These are phyloP conservation scores for Drosophila simulans DNA, from an alignment of 1,140 invertebrate species.

Conservation along the genomic window DNA sequence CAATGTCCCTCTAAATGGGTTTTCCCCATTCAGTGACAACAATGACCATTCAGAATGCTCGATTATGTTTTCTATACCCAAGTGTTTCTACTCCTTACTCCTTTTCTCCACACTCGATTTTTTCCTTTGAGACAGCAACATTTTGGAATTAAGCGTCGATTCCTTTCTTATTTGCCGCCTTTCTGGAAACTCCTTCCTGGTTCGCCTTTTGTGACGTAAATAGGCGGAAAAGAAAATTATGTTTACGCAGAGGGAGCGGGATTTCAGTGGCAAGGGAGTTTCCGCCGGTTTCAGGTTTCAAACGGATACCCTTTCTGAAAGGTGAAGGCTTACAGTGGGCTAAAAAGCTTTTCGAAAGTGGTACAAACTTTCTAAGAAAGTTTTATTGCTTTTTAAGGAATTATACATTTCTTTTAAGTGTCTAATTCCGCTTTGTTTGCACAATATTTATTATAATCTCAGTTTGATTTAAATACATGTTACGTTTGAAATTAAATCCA, in stretches of 20 bases:
- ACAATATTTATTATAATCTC: too few species aligned
- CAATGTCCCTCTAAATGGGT: conserved; percentile 62
- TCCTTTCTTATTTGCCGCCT: conserved; percentile 54
- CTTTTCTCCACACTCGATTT: conserved; percentile 12
- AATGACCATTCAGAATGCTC: conserved; percentile 42
- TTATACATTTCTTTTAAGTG: background rate
- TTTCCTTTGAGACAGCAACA: conserved; percentile 53
- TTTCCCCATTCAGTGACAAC: conserved; percentile 39
- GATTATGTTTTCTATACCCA: conserved; percentile 30
- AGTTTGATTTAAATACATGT: too few species aligned
- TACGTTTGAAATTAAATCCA: too few species aligned
- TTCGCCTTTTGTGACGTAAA: conserved; percentile 71
- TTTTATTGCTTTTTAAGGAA: background rate
- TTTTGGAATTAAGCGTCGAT: conserved; percentile 66
- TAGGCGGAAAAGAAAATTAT: conserved; percentile 83
- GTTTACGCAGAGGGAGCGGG: conserved; percentile 64
- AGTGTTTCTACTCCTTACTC: conserved; percentile 14
- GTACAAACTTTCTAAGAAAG: background rate
- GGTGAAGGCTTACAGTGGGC: conserved; percentile 16
- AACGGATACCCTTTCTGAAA: conserved; percentile 1
- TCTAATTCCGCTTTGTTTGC: too few species aligned
- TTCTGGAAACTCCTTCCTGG: conserved; percentile 24
- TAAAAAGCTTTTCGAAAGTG: background rate
- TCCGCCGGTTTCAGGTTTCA: conserved; percentile 33
- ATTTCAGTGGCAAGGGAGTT: conserved; percentile 15